Conservation (phyloP, 2,888 invertebrate genomes). For the Philaethria dido region DNA sequence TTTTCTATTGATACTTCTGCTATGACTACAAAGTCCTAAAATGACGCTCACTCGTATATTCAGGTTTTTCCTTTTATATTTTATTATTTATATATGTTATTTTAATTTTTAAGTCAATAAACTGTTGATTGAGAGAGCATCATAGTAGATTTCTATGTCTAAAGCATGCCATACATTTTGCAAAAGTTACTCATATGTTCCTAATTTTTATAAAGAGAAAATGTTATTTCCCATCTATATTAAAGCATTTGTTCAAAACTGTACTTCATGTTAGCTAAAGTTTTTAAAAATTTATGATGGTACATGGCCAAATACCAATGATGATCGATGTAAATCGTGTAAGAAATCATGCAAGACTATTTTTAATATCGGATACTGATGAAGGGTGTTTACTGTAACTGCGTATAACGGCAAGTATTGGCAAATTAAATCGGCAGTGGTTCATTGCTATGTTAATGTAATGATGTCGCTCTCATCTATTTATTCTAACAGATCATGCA, state of each 20-base stretch:
- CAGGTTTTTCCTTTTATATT: neutral
- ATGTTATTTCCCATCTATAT: neutral
- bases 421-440: slow-evolving; percentile 36
- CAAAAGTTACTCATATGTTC: neutral
- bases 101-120: neutral
- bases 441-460: slow-evolving; percentile 37
- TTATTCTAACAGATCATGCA: slow-evolving; percentile 66
- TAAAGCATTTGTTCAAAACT: slow-evolving; percentile 13
- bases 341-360: slow-evolving; percentile 30
- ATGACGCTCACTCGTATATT: slow-evolving; percentile 36
- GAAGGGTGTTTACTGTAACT: slow-evolving; percentile 41
- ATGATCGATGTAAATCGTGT: slow-evolving; percentile 7
- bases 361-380: slow-evolving; percentile 39
- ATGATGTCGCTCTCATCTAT: slow-evolving; percentile 41
- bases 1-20: slow-evolving; percentile 67
- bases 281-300: neutral
- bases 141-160: slow-evolving; percentile 24
- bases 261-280: slow-evolving; percentile 19
- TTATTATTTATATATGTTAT: neutral
- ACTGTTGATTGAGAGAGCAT: slow-evolving; percentile 28
- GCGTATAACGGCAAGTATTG: slow-evolving; percentile 35
- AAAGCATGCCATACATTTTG: slow-evolving; percentile 1
- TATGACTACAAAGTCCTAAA: slow-evolving; percentile 43
- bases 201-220: neutral
- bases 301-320: too few relatives aligned